phyloP scores from a whole-genome alignment of 2,113 vertebrate species.

The Nycticryphes semicollaris region DNA sequence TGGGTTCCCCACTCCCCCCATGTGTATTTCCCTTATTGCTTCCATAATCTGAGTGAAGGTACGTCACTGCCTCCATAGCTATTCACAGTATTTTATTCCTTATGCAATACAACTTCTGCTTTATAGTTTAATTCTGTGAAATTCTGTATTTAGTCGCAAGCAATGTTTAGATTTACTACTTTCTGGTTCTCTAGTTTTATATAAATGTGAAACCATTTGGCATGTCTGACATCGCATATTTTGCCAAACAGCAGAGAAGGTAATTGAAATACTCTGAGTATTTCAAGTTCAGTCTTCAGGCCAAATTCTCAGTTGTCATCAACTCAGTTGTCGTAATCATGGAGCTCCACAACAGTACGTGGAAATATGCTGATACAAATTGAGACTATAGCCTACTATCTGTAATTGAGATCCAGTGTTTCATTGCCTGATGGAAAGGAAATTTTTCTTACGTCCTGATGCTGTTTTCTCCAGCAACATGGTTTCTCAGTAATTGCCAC shows the following conservation, averaged over 20 bases:
- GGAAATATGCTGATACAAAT: neutral
- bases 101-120: neutral
- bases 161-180: neutral
- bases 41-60: neutral
- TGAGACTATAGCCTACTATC: neutral
- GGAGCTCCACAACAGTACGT: neutral
- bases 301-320: slow-evolving; percentile 24
- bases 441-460: slow-evolving; percentile 35
- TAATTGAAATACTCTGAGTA: neutral
- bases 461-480: slow-evolving; percentile 1
- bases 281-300: neutral
- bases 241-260: slow-evolving; percentile 21
- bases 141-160: neutral
- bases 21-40: neutral
- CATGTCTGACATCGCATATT: neutral
- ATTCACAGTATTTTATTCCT: neutral
- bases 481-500: neutral
- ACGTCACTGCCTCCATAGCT: neutral
- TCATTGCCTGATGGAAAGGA: slow-evolving; percentile 23
- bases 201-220: neutral
- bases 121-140: neutral
- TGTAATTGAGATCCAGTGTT: neutral
- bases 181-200: neutral
- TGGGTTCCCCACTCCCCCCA: no score
- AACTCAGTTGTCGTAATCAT: neutral